These are phyloP conservation scores for Xenopus petersii DNA, from an alignment of 2,797 vertebrate genomes.

Conservation along the genomic window DNA sequence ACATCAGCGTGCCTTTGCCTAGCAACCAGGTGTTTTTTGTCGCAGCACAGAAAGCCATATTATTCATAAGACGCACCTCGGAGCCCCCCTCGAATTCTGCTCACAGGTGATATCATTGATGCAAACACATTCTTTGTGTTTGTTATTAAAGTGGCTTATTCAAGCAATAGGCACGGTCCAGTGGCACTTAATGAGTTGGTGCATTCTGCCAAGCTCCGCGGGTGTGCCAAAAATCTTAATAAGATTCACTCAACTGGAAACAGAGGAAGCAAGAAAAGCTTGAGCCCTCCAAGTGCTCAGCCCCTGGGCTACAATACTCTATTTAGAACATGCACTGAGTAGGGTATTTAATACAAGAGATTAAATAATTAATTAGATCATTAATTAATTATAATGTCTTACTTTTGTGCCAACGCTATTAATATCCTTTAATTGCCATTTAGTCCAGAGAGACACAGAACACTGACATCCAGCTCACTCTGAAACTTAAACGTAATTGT, in stretches of 20 bases:
- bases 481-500: too few relatives aligned
- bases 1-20: background rate
- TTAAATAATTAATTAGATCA: too few relatives aligned
- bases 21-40: background rate
- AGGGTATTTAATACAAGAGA: too few relatives aligned
- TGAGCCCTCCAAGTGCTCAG: too few relatives aligned
- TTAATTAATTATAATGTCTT: too few relatives aligned
- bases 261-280: background rate
- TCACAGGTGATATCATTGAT: slow-evolving; percentile 44
- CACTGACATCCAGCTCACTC: too few relatives aligned
- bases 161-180: slow-evolving; percentile 31
- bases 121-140: slow-evolving; percentile 44
- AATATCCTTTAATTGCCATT: too few relatives aligned
- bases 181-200: slow-evolving; percentile 34
- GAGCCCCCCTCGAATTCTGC: slow-evolving; percentile 14
- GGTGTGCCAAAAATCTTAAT: slow-evolving; percentile 22
- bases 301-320: too few relatives aligned
- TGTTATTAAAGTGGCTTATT: slow-evolving; percentile 26
- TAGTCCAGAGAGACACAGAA: too few relatives aligned
- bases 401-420: too few relatives aligned
- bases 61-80: background rate
- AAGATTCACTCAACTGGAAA: slow-evolving; percentile 8
- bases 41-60: background rate
- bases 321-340: too few relatives aligned
- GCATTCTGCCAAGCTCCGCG: slow-evolving; percentile 33